A percentile compares a stretch with the other conserved stretches of the same genome.
phyloP scores from a whole-genome alignment of 1,140 invertebrate genomes.

The Armadillidium nasatum region DNA sequence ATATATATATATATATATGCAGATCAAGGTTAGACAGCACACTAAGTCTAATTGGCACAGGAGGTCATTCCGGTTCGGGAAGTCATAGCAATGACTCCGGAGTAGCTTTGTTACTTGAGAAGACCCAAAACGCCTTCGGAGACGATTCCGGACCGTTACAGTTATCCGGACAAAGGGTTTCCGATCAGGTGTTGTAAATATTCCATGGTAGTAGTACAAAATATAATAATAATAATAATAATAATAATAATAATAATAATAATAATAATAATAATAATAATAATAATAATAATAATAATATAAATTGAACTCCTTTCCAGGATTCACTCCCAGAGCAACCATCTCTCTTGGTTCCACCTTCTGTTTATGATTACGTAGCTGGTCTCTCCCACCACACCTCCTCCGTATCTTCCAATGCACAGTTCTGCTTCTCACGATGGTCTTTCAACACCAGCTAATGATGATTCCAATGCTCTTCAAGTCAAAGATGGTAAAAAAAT shows the following conservation, averaged over 20 bases:
- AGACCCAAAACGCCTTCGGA: conserved; percentile 41
- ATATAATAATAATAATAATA: too few relatives aligned
- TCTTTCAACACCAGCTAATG: background rate
- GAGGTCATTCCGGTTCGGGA: conserved; percentile 37
- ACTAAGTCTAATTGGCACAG: background rate
- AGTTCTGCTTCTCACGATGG: background rate
- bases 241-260: too few relatives aligned
- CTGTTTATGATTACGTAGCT: conserved; percentile 42
- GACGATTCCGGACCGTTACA: conserved; percentile 16
- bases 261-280: too few relatives aligned
- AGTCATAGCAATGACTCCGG: conserved; percentile 47
- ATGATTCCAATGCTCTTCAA: background rate
- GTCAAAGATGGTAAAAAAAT: background rate
- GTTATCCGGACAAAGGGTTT: conserved; percentile 34
- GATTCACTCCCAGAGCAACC: conserved; percentile 44
- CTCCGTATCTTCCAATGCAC: background rate
- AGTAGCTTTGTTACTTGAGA: conserved; percentile 47
- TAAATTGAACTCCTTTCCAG: too few relatives aligned
- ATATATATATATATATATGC: too few relatives aligned
- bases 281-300: too few relatives aligned
- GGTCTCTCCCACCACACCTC: conserved; percentile 26
- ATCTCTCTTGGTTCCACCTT: conserved; percentile 38
- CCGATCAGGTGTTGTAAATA: conserved; percentile 42
- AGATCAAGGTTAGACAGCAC: too few relatives aligned
- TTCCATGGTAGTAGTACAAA: too few relatives aligned